phyloP scores from a whole-genome alignment of 1,140 invertebrate genomes.

The Hyphantria cunea region DNA sequence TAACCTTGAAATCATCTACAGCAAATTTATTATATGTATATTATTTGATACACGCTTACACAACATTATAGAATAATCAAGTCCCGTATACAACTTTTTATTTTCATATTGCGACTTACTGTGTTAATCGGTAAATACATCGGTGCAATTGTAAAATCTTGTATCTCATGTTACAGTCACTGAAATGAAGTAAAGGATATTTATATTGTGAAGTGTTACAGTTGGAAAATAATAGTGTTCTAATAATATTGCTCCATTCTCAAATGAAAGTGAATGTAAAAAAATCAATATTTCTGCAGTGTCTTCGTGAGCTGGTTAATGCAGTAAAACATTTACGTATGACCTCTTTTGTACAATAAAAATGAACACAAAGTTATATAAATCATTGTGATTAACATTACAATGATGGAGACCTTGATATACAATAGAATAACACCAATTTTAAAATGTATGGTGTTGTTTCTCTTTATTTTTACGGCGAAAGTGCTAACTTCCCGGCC shows the following conservation, averaged over 20 bases:
- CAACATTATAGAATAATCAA: neutral
- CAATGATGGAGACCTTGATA: constrained; percentile 63
- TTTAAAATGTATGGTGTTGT: constrained; percentile 70
- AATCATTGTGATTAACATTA: constrained; percentile 1
- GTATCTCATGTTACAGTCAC: no score
- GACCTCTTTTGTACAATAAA: neutral
- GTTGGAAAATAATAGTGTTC: no score
- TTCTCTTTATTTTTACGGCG: constrained; percentile 73
- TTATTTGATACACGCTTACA: neutral
- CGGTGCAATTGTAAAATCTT: no score
- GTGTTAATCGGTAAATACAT: constrained; percentile 8
- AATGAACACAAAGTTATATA: constrained; percentile 11
- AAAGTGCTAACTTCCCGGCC: constrained; percentile 70
- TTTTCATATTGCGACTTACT: constrained; percentile 16
- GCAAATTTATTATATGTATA: neutral
- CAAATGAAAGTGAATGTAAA: constrained; percentile 36
- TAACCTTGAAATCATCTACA: neutral
- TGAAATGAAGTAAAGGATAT: no score
- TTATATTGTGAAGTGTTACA: no score
- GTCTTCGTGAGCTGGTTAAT: constrained; percentile 47
- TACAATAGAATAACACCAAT: constrained; percentile 66
- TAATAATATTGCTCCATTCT: neutral
- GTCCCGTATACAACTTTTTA: neutral
- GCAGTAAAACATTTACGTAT: constrained; percentile 35
- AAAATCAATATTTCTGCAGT: constrained; percentile 74